Evolutionary conservation across 1,140 invertebrate genomes (phyloP), one percentile per base, ranked within the genome.

Genomic region (Ostrea edulis): DNA sequence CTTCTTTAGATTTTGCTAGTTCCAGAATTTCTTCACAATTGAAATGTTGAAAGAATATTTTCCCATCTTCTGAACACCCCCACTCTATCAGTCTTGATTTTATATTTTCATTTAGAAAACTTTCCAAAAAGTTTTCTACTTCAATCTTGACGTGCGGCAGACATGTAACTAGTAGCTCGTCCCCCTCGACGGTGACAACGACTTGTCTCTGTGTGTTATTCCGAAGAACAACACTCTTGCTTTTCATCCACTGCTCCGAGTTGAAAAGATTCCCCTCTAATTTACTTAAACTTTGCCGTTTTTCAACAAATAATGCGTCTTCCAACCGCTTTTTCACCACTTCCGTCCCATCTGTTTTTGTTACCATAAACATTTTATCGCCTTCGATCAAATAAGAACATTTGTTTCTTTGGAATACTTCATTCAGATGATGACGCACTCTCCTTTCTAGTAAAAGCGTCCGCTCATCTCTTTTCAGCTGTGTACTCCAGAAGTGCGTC

Each of bases 251-350:
- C 29, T 77, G 25, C 2, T 77, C 29, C 35, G 68, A 77, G 8
- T 29, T 12, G 68, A 77, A 77, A 35, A 77, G 9, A 9, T 14
- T 29, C 29, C 25, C 35, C 17, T 77, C 68, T 35, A 77, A 22
- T 29, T 77, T 35, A 35, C 68, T 29, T 9, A 77, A 11, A 29
- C 4, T 77, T 12, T 17, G 68, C 12, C 29, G 35, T 12, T 29
- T 77, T 29, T 77, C 68, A 77, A 77, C 68, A 77, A 77, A 77
- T 11, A 77, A 77, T 25, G 25, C 68, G 29, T 77, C 29, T 12
- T 77, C 68, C 25, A 77, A 35, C 9, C 29, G 7, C 12, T 3
- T 29, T 77, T 77, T 35, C 11, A 77, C 7, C 8, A 25, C 14
- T 22, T 77, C 68, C 29, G 29, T 35, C 12, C 25, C 29, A 35